Evolutionary conservation across 2,113 vertebrate species (phyloP), one percentile per base, ranked within the genome.

Genomic region (Mesitornis unicolor): DNA sequence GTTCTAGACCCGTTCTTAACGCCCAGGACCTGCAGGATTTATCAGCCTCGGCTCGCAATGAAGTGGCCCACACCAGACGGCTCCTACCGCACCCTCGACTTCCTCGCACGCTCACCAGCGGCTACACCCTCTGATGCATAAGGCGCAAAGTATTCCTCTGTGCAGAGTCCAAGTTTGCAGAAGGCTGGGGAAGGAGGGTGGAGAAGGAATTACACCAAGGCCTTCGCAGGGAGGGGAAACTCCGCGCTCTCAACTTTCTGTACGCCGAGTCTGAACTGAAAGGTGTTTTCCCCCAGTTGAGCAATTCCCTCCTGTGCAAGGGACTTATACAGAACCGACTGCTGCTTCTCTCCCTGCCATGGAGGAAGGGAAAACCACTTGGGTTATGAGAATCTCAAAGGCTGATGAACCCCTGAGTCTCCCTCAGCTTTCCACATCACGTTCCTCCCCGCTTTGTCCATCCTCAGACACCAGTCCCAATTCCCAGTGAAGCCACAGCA

Each of bases 211-310:
- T 45, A 35, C 21, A 57, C 22, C 76, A 25, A 38, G 75, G 36
- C 38, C 70, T 42, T 17, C n/a, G 31, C 7, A 8, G 26, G 57
- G 57, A 64, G n/a, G 42, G 13, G 9, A 13, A 36, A 51, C 43
- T 65, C 82, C 7, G 28, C 53, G 10, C 47, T 14, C 38, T 18
- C 24, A 10, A 2, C 16, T 63, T 13, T 11, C 40, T 8, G 21
- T 4, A 4, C 0, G 0, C 57, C 0, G 7, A 68, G 16, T 2
- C 40, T 3, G 0, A 50, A 50, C 1, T 0, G 12, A 38, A 50
- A 76, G 59, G 70, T 13, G 3, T 38, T 70, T 59, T 7, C 35
- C 45, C 6, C 1, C 0, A 11, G 28, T 8, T 31, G 51, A 59
- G 69, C 31, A 42, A 40, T 31, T 65, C n/a, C 31, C 33, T 33